phyloP scores from a whole-genome alignment of 1,140 invertebrate genomes.

The Euschistus heros region DNA sequence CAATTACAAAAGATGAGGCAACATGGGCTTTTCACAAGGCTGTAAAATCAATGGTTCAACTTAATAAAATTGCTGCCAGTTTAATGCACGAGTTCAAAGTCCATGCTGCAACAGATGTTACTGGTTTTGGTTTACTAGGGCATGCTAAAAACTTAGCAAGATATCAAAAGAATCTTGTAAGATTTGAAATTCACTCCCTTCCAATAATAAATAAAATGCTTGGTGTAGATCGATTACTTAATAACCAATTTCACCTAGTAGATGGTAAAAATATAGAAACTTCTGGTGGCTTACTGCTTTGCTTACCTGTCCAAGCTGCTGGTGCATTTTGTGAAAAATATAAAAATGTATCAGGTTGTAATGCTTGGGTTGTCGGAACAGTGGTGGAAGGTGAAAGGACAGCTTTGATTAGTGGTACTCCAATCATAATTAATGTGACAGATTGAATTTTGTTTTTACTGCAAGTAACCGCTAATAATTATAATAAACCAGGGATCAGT shows the following conservation, averaged over 20 bases:
- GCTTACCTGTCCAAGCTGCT: conserved; percentile 84
- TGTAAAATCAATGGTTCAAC: conserved; percentile 92
- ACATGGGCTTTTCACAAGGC: conserved; percentile 88
- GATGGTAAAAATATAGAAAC: conserved; percentile 18
- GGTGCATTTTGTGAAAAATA: conserved; percentile 96
- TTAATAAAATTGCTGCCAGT: conserved; percentile 82
- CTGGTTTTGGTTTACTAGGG: conserved; percentile 89
- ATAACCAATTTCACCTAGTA: conserved; percentile 67
- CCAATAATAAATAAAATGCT: conserved; percentile 97
- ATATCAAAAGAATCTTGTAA: conserved; percentile 93
- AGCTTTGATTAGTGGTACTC: conserved; percentile 93
- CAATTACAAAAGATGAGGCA: conserved; percentile 89
- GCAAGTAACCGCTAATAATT: not conserved
- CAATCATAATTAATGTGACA: conserved; percentile 92
- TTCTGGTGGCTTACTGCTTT: conserved; percentile 80
- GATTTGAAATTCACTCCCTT: conserved; percentile 93
- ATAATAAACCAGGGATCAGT: not conserved
- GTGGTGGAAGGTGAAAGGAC: conserved; percentile 94
- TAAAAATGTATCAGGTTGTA: conserved; percentile 91
- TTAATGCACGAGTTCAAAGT: conserved; percentile 97
- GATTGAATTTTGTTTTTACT: not conserved
- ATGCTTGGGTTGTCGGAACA: conserved; percentile 97
- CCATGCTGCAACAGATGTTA: conserved; percentile 93
- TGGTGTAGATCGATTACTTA: conserved; percentile 86
- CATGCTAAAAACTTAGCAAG: conserved; percentile 93